Evolutionary conservation across 2,113 vertebrate species (phyloP), one percentile per base, ranked within the genome.

Genomic region (Arizona elegans): DNA sequence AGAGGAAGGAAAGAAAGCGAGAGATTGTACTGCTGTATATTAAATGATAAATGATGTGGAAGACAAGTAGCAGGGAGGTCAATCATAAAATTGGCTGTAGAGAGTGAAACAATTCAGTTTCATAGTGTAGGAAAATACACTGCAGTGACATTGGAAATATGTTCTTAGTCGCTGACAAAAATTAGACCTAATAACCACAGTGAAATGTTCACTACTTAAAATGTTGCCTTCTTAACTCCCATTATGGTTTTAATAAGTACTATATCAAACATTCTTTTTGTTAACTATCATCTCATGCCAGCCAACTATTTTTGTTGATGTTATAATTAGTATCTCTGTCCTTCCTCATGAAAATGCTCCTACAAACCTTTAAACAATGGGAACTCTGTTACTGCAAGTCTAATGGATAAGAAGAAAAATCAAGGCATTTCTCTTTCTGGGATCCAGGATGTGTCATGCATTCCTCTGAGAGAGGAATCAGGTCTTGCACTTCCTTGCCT

Each of bases 31-130:
- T 58, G 0, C 4, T 91, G 2, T 54, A 90, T 88, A 89, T 54
- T 88, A 38, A 95, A 91, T 75, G 94, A 56, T 38, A 93, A 91
- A 94, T 70, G 8, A 2, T 92, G 75, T 86, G 12, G n/a, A 92
- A 5, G 1, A 91, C 5, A 94, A 93, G 93, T 90, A 23, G 1
- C n/a, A 75, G 0, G 91, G 15, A 15, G 12, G 47, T 90, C 92
- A 93, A 65, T 15, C 93, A 92, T 13, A 88, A 6, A 93, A 88
- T 8, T 90, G 0, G 43, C 86, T 0, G 0, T 65, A 90, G 54
- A 11, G 59, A 4, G 15, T 90, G 94, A 94, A 87, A 55, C 65
- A 91, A 89, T 89, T 59, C 55, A 10, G 56, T 87, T 92, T 87
- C 26, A 17, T 17, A 50, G 58, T 92, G 15, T 94, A 33, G 1